These are phyloP conservation scores for Tarsius wallacei DNA, from an alignment of 2,797 vertebrate genomes.

Conservation along the genomic window DNA sequence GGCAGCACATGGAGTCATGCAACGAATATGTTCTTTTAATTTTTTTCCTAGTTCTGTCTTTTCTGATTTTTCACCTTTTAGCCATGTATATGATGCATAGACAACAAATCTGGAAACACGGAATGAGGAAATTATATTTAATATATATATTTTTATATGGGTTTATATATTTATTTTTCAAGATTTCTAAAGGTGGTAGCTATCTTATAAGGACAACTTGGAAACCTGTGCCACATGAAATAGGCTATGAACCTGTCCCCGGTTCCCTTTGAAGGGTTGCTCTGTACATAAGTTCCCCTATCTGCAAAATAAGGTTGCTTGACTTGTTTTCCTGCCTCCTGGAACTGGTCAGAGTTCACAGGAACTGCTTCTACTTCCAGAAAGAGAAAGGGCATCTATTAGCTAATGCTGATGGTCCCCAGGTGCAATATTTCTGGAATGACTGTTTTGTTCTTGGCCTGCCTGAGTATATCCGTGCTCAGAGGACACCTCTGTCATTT, in stretches of 20 bases:
- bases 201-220: neutral
- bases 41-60: slow-evolving; percentile 14
- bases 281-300: neutral
- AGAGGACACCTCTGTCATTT: neutral
- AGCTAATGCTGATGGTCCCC: neutral
- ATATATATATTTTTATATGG: neutral
- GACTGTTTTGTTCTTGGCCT: neutral
- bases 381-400: neutral
- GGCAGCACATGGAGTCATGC: neutral
- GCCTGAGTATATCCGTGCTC: fast-evolving
- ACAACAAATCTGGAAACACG: neutral
- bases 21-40: neutral
- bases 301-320: neutral
- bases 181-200: neutral
- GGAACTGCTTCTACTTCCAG: neutral
- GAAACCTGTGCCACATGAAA: neutral
- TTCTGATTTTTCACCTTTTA: neutral
- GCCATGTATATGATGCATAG: neutral
- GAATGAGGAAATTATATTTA: neutral
- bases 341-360: no score
- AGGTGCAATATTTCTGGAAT: neutral
- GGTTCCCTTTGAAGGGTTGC: neutral
- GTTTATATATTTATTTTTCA: neutral
- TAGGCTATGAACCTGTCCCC: neutral
- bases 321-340: neutral